Conservation (phyloP, 30 jellyfish, hydroid and myxozoan species). For the Aurelia aurita region DNA sequence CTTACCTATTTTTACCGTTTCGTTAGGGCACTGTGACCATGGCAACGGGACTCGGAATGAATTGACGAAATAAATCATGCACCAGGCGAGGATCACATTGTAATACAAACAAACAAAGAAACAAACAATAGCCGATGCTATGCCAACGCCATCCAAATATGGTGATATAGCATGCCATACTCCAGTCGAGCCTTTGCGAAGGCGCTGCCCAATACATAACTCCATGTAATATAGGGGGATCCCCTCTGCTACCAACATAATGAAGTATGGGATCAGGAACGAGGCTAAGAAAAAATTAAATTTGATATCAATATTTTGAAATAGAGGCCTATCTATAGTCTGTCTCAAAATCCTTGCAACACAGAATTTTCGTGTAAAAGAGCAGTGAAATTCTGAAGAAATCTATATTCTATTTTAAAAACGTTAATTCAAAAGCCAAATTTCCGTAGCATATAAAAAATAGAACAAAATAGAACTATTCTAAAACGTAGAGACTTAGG, state of each 20-base stretch:
- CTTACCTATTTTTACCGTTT: slow-evolving; percentile 72
- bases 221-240: slow-evolving; percentile 98
- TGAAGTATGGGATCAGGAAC: slow-evolving; percentile 94
- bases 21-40: slow-evolving; percentile 96
- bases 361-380: too few species aligned
- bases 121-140: slow-evolving; percentile 93
- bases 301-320: too few species aligned
- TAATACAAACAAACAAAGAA: slow-evolving; percentile 93
- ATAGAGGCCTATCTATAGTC: too few species aligned
- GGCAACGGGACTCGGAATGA: slow-evolving; percentile 95
- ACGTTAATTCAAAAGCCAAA: too few species aligned
- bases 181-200: slow-evolving; percentile 93
- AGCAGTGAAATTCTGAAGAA: too few species aligned
- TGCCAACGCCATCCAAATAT: slow-evolving; percentile 95
- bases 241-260: slow-evolving; percentile 95
- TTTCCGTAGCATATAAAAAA: too few species aligned
- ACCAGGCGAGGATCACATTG: slow-evolving; percentile 99
- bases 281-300: slow-evolving; percentile 72
- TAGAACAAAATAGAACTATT: too few species aligned
- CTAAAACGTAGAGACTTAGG: too few species aligned
- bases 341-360: too few species aligned
- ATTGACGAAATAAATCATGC: slow-evolving; percentile 89
- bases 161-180: slow-evolving; percentile 98
- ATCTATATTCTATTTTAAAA: too few species aligned
- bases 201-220: slow-evolving; percentile 97